Conservation (phyloP, 2,888 invertebrate species). For the Hirudinaria manillensis region DNA sequence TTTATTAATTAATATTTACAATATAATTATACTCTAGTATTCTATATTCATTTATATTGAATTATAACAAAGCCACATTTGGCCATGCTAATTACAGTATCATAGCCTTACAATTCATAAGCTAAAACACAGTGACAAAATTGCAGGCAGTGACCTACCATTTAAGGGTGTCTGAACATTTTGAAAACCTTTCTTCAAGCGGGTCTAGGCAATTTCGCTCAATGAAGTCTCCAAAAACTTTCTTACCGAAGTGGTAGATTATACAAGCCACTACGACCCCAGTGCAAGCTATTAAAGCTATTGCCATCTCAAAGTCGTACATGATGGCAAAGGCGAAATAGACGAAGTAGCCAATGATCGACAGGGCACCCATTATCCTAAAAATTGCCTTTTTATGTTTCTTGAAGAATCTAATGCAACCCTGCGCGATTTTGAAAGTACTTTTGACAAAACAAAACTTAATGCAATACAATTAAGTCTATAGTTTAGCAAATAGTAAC, state of each 20-base stretch:
- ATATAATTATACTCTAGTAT: background rate
- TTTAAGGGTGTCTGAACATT: constrained; percentile 27
- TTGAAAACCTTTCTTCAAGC: background rate
- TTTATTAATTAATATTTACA: background rate
- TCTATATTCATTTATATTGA: background rate
- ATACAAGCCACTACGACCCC: constrained; percentile 17
- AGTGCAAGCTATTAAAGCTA: constrained; percentile 38
- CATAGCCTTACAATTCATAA: too few relatives aligned
- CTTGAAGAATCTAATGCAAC: constrained; percentile 8
- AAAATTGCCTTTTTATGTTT: constrained; percentile 24
- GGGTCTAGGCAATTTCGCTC: constrained; percentile 26
- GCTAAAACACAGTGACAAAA: too few relatives aligned
- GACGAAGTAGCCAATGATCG: constrained; percentile 35
- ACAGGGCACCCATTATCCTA: constrained; percentile 20
- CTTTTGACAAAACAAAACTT: too few relatives aligned
- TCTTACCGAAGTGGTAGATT: constrained; percentile 30
- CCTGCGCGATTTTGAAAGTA: background rate
- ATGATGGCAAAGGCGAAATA: constrained; percentile 39
- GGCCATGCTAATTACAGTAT: background rate
- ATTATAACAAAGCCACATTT: background rate
- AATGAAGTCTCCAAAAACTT: constrained; percentile 34
- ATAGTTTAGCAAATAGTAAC: too few relatives aligned
- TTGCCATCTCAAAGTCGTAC: constrained; percentile 35
- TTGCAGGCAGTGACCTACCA: constrained; percentile 32
- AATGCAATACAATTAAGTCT: too few relatives aligned